Conservation (phyloP, 1,140 invertebrate species). For the Tetramorium simillimum region DNA sequence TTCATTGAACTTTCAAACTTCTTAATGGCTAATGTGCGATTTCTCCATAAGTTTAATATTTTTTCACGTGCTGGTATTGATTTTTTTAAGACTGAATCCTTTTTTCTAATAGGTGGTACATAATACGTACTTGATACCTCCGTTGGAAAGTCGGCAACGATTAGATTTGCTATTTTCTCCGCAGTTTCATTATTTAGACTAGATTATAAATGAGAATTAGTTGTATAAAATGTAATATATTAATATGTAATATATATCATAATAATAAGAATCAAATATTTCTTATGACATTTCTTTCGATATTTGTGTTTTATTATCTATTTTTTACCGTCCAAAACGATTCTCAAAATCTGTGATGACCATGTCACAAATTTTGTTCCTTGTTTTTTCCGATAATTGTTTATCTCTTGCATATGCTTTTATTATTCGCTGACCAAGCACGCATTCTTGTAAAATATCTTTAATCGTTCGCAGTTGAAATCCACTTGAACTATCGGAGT, state of each 20-base stretch:
- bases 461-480: background rate
- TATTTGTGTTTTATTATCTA: too few relatives aligned
- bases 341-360: background rate
- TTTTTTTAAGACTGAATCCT: background rate
- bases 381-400: background rate
- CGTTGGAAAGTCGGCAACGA: background rate
- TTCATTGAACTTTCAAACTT: background rate
- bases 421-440: background rate
- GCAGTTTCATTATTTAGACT: background rate
- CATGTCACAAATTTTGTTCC: background rate
- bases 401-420: background rate
- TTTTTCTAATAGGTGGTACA: background rate
- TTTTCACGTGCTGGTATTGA: background rate
- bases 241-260: too few relatives aligned
- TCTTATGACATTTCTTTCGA: too few relatives aligned
- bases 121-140: background rate
- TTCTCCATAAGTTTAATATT: background rate
- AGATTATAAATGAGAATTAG: background rate
- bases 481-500: background rate
- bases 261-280: too few relatives aligned
- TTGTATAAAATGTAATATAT: background rate
- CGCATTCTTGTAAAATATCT: background rate
- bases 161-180: background rate
- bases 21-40: background rate
- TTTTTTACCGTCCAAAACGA: background rate